A percentile compares a stretch with the other conserved stretches of the same genome.
Conservation (phyloP, 2,888 invertebrate genomes). For the Hydroisotoma schaefferi region DNA sequence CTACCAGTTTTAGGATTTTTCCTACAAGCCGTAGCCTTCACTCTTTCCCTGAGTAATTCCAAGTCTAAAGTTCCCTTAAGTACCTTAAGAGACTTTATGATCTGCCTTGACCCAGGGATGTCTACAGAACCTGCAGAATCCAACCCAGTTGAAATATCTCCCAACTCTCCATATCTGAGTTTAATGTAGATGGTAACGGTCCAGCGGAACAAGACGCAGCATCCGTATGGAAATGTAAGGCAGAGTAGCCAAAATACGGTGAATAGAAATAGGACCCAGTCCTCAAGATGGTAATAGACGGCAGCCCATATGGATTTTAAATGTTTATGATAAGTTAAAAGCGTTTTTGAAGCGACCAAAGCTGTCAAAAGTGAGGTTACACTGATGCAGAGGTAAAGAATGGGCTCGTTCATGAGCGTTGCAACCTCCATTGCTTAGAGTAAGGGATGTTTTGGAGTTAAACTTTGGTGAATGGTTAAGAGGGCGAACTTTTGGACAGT, state of each 20-base stretch:
- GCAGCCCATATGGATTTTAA: background rate
- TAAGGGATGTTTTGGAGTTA: too few relatives aligned
- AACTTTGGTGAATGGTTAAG: too few relatives aligned
- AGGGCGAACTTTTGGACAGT: too few relatives aligned
- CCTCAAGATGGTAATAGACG: slow-evolving; percentile 19
- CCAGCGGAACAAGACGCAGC: slow-evolving; percentile 29
- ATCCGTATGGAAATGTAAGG: slow-evolving; percentile 34
- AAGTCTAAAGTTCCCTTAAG: slow-evolving; percentile 32
- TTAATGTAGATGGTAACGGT: slow-evolving; percentile 30
- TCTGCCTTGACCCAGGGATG: slow-evolving; percentile 32
- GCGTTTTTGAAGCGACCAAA: background rate
- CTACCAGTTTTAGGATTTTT: slow-evolving; percentile 17
- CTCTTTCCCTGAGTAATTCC: slow-evolving; percentile 28
- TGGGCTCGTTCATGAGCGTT: background rate
- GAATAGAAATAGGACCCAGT: slow-evolving; percentile 40
- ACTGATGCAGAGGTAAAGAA: background rate
- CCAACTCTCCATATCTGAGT: slow-evolving; percentile 28
- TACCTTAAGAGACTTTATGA: slow-evolving; percentile 41
- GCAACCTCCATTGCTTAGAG: background rate
- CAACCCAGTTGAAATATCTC: slow-evolving; percentile 31
- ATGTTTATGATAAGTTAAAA: background rate
- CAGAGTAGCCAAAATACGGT: slow-evolving; percentile 35
- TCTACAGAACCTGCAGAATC: slow-evolving; percentile 42
- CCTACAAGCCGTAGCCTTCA: slow-evolving; percentile 33
- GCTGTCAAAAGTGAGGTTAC: background rate